Conservation (phyloP, 2,888 invertebrate genomes). For the Harpagoxenus sublaevis region DNA sequence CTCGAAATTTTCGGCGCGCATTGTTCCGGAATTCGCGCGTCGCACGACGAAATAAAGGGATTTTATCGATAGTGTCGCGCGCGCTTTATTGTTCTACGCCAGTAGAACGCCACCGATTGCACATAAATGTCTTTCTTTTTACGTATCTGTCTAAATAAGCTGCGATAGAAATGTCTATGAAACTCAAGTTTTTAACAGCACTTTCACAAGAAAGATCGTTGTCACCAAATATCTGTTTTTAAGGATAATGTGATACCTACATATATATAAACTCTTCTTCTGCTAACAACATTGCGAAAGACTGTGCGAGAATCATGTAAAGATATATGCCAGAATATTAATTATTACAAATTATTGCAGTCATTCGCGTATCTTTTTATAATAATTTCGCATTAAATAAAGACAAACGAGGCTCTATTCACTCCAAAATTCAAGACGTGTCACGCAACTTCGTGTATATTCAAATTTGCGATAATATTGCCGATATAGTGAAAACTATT, state of each 20-base stretch:
- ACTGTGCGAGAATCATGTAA: not conserved
- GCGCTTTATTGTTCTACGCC: conserved; percentile 31
- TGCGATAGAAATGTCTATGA: conserved; percentile 13
- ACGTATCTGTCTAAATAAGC: conserved; percentile 31
- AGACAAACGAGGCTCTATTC: not conserved
- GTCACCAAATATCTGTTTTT: not conserved
- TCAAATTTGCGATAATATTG: conserved; percentile 6
- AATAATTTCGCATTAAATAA: not conserved
- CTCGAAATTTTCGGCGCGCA: conserved; percentile 52
- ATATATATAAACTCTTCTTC: not conserved
- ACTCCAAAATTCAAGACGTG: not conserved
- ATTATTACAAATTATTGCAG: not conserved
- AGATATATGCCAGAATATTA: not conserved
- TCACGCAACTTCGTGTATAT: conserved; percentile 18
- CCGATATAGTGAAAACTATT: conserved; percentile 6
- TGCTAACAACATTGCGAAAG: not conserved
- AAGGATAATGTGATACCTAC: not conserved
- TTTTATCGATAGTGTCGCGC: conserved; percentile 42
- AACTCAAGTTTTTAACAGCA: conserved; percentile 1
- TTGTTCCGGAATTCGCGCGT: conserved; percentile 50
- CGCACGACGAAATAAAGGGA: conserved; percentile 46
- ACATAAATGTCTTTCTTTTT: conserved; percentile 35
- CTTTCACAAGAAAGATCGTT: not conserved
- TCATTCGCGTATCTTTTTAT: not conserved
- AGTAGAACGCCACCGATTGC: conserved; percentile 4